Conservation (phyloP, 1,140 invertebrate genomes). For the Ericerus pela region DNA sequence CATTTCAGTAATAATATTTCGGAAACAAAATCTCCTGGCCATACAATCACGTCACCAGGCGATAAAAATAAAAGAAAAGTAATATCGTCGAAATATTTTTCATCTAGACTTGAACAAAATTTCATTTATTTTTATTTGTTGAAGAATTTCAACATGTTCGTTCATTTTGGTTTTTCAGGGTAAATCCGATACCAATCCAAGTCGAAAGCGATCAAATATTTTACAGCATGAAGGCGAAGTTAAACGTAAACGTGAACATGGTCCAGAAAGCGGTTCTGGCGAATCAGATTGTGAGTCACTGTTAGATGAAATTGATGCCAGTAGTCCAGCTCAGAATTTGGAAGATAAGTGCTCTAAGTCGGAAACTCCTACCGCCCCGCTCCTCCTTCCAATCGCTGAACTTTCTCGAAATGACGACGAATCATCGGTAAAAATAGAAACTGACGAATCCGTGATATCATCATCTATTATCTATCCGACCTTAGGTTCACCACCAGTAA, state of each 20-base stretch:
- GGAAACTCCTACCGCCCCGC: neutral
- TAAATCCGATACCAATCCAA: neutral
- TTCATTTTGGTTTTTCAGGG: neutral
- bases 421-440: conserved; percentile 11
- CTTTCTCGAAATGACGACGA: neutral
- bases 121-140: no score
- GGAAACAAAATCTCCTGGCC: conserved; percentile 34
- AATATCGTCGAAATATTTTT: no score
- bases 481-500: conserved; percentile 12
- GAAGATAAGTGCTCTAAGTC: conserved; percentile 12
- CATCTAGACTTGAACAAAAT: no score
- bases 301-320: conserved; percentile 51
- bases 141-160: no score
- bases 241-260: neutral
- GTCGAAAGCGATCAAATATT: neutral
- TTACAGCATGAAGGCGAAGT: neutral
- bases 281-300: conserved; percentile 25
- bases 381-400: conserved; percentile 5
- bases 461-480: no score
- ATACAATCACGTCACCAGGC: conserved; percentile 32
- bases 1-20: conserved; percentile 11
- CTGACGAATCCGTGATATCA: conserved; percentile 16
- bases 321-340: conserved; percentile 15
- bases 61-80: conserved; percentile 34
- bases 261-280: neutral